Evolutionary conservation across 2,797 vertebrate genomes (phyloP).

Genomic region (Cygnus olor): DNA sequence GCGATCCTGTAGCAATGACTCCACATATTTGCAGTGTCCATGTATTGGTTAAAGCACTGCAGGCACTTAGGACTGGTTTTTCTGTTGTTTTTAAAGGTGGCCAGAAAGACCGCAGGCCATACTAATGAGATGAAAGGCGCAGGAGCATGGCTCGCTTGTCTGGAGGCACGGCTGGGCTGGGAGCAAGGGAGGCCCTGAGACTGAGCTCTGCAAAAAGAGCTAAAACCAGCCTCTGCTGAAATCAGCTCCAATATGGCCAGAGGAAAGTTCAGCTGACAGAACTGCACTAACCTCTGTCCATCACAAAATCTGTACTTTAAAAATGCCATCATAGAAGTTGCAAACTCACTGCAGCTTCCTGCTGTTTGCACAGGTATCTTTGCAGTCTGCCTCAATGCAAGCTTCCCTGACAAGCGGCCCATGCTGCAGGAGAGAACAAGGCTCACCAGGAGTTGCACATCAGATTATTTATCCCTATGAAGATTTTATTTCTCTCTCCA

Average conservation of each 20-base stretch:
- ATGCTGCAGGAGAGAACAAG: neutral
- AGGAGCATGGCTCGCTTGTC: neutral
- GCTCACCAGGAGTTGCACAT: neutral
- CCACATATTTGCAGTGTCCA: neutral
- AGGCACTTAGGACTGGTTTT: neutral
- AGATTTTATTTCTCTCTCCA: neutral
- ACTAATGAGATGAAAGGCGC: conserved; percentile 14
- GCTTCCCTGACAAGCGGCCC: neutral
- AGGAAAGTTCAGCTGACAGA: neutral
- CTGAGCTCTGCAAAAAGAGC: neutral
- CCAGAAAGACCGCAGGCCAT: conserved; percentile 3
- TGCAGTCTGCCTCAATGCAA: neutral
- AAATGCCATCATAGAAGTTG: neutral
- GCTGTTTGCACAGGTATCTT: accelerated
- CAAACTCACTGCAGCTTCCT: neutral
- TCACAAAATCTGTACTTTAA: neutral
- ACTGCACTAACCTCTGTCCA: neutral
- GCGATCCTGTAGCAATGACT: neutral
- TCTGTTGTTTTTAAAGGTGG: neutral
- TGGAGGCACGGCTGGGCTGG: neutral
- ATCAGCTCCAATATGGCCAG: neutral
- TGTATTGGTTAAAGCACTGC: conserved; percentile 35
- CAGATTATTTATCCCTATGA: neutral
- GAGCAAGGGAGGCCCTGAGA: neutral
- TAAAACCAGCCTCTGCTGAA: neutral